phyloP scores from a whole-genome alignment of 1,140 invertebrate species.

The Stenopsyche tienmushanensis region DNA sequence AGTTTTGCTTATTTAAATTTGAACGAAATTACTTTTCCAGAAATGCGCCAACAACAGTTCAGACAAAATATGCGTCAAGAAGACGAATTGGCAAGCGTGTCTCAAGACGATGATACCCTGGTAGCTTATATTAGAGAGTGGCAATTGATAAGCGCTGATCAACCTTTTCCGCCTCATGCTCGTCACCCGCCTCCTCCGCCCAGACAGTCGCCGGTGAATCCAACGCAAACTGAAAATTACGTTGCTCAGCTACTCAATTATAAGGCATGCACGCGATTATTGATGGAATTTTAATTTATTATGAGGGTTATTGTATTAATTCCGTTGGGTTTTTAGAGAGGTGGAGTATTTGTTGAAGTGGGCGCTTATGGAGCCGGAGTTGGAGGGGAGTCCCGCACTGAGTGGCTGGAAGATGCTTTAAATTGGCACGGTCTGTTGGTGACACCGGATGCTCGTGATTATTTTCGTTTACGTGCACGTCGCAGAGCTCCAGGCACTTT shows the following conservation, averaged over 20 bases:
- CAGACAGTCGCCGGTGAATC: slow-evolving; percentile 19
- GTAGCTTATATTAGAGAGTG: slow-evolving; percentile 70
- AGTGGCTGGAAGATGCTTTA: slow-evolving; percentile 68
- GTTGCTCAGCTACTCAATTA: slow-evolving; percentile 48
- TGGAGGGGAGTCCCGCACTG: slow-evolving; percentile 58
- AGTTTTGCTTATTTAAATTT: slow-evolving; percentile 1
- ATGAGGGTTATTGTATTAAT: not conserved
- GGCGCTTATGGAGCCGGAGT: slow-evolving; percentile 53
- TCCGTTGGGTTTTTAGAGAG: slow-evolving; percentile 48
- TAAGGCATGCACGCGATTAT: slow-evolving; percentile 44
- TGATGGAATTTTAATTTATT: not conserved
- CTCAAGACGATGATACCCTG: slow-evolving; percentile 71
- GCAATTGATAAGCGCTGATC: slow-evolving; percentile 46
- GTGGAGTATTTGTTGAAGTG: slow-evolving; percentile 65
- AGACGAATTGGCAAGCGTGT: slow-evolving; percentile 67
- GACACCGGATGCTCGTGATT: slow-evolving; percentile 71
- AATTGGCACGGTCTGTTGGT: slow-evolving; percentile 74
- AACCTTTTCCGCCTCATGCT: slow-evolving; percentile 47
- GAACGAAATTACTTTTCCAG: slow-evolving; percentile 46
- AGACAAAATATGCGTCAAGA: slow-evolving; percentile 72
- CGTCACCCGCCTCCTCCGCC: slow-evolving; percentile 17
- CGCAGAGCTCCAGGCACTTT: slow-evolving; percentile 57
- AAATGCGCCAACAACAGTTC: slow-evolving; percentile 66
- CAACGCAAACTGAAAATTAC: slow-evolving; percentile 43
- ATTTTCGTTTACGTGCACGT: slow-evolving; percentile 62